Base-by-base conservation (phyloP, 2,888 invertebrate species). In the Thereva unica region DNA sequence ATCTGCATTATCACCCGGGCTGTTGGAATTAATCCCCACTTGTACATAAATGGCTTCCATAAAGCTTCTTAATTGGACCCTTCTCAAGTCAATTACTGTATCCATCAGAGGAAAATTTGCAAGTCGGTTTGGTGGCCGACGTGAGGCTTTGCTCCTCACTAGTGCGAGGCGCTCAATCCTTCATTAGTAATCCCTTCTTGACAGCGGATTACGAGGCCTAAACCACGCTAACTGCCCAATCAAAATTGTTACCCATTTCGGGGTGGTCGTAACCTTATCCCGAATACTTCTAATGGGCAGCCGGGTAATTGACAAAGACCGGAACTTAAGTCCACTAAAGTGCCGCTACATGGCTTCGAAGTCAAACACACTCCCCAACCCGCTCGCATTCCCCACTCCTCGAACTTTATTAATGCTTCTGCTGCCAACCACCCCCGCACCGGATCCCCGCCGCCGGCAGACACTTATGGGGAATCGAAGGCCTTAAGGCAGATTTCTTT, bases 161-260 rank as follows among this genome's bases (percentile, higher is more conserved):
- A 35, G 38, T 45, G 40, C 38, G 37, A 37, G 37, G 10, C 47
- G 59, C 23, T 59, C 49, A 49, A 59, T 59, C 59, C 40, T 47
- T 49, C 59, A 47, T 59, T 45, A 49, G 49, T 59, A 59, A 59
- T 59, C 59, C 47, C 49, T 38, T 59, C 59, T 47, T 49, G 59
- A 59, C 49, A 59, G 59, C 4, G 47, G 59, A 59, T 59, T 59
- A 59, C 6, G 49, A 49, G 10, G 38, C 59, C 38, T 38, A 10
- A 9, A 49, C 23, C 23, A 45, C 38, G 47, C 38, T 44, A 59
- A 47, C 47, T 49, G 37, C 59, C 45, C 47, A 49, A 59, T 59
- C 47, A 59, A 59, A 59, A 38, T 37, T 41, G 41, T 38, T 23
- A 41, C 23, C 59, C 8, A 45, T 23, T 35, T 8, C 47, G 6